Evolutionary conservation across 2,888 invertebrate species (phyloP).

Genomic region (Coenonympha arcania): DNA sequence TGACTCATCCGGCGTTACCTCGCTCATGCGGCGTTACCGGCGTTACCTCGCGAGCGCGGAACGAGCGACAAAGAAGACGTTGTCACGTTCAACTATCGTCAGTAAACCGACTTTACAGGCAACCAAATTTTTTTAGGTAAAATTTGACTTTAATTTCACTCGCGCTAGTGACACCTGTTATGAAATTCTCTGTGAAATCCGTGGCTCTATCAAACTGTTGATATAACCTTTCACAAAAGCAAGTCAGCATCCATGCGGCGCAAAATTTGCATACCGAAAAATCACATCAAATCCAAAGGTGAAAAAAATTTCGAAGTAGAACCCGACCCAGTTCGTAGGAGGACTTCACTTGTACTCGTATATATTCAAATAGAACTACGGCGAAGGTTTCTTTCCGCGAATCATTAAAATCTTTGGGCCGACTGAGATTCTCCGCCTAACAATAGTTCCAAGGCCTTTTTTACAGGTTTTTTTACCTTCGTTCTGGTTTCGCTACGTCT

Average conservation of each 20-base stretch:
- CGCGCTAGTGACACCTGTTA: neutral
- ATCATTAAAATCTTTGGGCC: constrained; percentile 6
- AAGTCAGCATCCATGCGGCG: neutral
- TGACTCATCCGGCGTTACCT: too few species aligned
- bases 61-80: too few species aligned
- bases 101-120: too few species aligned
- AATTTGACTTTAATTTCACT: neutral
- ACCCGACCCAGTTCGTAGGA: constrained; percentile 5
- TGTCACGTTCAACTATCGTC: too few species aligned
- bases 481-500: neutral
- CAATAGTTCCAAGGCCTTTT: neutral
- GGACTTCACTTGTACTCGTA: neutral
- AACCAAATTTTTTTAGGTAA: too few species aligned
- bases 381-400: neutral
- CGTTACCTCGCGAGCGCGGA: too few species aligned
- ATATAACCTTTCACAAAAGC: neutral
- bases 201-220: neutral
- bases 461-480: neutral
- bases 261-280: neutral
- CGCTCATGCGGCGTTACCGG: too few species aligned
- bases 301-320: neutral
- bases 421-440: neutral
- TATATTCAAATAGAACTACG: neutral
- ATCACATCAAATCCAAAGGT: constrained; percentile 2
- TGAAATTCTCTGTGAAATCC: neutral